Percentiles rank a stretch among this genome's conserved stretches.
phyloP scores from a whole-genome alignment of 2,888 invertebrate species.

The Automeris io region DNA sequence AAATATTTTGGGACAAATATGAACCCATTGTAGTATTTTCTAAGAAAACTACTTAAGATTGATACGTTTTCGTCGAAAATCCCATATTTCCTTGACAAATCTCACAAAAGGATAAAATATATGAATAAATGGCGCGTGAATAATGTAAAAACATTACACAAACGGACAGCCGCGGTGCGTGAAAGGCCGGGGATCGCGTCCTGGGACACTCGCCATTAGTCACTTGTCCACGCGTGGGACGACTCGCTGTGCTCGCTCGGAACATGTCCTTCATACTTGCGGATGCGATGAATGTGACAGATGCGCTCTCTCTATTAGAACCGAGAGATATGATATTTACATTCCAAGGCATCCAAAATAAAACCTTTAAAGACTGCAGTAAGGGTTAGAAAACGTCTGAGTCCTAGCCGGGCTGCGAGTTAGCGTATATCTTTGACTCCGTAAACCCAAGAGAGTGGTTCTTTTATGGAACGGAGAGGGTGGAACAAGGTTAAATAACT shows the following conservation, averaged over 20 bases:
- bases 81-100: conserved; percentile 1
- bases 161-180: background rate
- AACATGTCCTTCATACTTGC: background rate
- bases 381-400: too few species aligned
- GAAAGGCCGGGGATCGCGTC: conserved; percentile 1
- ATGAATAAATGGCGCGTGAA: conserved; percentile 5
- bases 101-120: conserved; percentile 3
- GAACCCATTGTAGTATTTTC: too few species aligned
- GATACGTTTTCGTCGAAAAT: background rate
- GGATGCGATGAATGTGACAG: background rate
- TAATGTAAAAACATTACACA: conserved; percentile 3
- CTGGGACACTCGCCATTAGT: conserved; percentile 1
- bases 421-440: too few species aligned
- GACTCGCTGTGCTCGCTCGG: background rate
- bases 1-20: too few species aligned
- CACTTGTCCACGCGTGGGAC: background rate
- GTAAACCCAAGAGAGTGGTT: too few species aligned
- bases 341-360: too few species aligned
- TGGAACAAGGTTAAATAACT: too few species aligned
- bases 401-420: too few species aligned
- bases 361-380: too few species aligned
- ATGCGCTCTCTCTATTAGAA: background rate
- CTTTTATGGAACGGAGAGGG: too few species aligned
- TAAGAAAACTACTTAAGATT: too few species aligned
- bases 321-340: too few species aligned